Evolutionary conservation across 2,888 invertebrate genomes (phyloP).

Genomic region (Caradrina clavipalpis): DNA sequence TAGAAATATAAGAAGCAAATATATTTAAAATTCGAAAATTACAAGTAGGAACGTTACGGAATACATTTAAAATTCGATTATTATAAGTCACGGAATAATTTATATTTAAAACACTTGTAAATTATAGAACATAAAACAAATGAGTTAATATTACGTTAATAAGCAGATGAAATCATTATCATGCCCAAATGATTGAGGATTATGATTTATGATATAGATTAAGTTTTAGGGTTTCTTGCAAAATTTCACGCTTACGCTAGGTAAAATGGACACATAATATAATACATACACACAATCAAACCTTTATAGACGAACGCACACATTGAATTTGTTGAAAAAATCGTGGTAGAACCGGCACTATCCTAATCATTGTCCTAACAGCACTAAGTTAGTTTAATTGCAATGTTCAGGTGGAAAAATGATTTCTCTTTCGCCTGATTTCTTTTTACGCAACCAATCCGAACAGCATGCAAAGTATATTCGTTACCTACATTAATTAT

Average conservation of each 20-base stretch:
- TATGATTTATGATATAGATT: neutral
- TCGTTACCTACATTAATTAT: conserved; percentile 49
- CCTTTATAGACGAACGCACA: conserved; percentile 37
- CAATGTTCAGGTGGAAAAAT: conserved; percentile 29
- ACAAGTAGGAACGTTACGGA: neutral
- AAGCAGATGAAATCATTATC: neutral
- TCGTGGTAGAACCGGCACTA: conserved; percentile 28
- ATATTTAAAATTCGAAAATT: neutral
- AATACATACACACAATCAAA: conserved; percentile 25
- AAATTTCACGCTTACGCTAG: conserved; percentile 30
- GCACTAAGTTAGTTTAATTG: conserved; percentile 38
- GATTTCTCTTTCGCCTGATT: conserved; percentile 38
- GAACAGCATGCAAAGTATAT: conserved; percentile 55
- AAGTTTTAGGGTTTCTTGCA: neutral
- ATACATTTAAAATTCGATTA: neutral
- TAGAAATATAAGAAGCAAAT: conserved; percentile 2
- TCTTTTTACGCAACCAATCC: conserved; percentile 41
- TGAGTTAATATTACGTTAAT: neutral
- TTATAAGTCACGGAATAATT: too few species aligned
- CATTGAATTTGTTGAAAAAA: conserved; percentile 17
- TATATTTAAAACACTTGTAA: neutral
- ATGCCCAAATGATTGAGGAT: conserved; percentile 3
- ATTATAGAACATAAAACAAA: neutral
- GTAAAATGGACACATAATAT: conserved; percentile 27
- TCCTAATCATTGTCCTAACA: conserved; percentile 41